Evolutionary conservation across 2,113 vertebrate genomes (phyloP).

Genomic region (Varanus salvator): DNA sequence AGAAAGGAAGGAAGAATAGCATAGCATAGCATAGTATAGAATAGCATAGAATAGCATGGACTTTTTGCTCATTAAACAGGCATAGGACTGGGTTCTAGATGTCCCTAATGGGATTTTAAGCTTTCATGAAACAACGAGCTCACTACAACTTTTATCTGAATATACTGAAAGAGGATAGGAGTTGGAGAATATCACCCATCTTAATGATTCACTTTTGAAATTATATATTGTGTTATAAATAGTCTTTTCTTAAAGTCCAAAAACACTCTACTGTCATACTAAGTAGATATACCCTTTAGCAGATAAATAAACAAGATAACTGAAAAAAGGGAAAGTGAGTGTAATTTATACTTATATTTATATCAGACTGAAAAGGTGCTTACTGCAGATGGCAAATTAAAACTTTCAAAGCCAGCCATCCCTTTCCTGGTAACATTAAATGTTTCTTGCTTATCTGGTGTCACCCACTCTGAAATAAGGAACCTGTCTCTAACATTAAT

Average conservation of each 20-base stretch:
- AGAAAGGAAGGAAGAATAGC: too few species aligned
- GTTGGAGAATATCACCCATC: not conserved
- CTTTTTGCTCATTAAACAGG: too few species aligned
- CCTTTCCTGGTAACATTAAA: not conserved
- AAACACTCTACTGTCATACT: not conserved
- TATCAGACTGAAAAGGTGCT: not conserved
- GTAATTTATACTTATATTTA: not conserved
- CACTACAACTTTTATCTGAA: not conserved
- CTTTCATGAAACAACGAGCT: not conserved
- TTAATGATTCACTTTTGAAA: not conserved
- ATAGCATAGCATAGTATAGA: too few species aligned
- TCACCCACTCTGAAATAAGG: not conserved
- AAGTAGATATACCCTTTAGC: not conserved
- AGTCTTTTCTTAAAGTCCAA: not conserved
- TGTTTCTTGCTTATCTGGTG: not conserved
- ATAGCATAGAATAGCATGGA: too few species aligned
- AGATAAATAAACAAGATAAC: not conserved
- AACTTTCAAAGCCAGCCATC: too few species aligned
- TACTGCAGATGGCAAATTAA: not conserved
- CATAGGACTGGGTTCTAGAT: not conserved
- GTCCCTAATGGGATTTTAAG: not conserved
- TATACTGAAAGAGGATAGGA: not conserved
- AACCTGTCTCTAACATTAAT: not conserved
- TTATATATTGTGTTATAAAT: not conserved
- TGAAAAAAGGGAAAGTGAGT: not conserved